phyloP scores from a whole-genome alignment of 2,797 vertebrate genomes.

The Ceryle rudis region DNA sequence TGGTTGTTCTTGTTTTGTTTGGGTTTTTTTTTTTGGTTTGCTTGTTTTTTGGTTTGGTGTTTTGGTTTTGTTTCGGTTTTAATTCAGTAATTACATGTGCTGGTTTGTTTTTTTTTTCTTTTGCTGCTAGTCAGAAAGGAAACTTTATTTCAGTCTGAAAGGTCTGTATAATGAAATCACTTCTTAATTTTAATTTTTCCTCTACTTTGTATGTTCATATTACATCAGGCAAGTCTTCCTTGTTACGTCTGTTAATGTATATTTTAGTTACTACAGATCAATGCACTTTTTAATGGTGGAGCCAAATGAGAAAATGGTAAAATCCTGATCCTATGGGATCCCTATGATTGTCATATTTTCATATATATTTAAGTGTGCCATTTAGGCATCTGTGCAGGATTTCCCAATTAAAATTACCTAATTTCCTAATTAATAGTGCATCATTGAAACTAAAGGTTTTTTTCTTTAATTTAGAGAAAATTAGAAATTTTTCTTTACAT shows the following conservation, averaged over 20 bases:
- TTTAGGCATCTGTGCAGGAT: background rate
- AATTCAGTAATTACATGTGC: background rate
- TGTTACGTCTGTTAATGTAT: slow-evolving; percentile 22
- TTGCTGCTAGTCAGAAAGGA: slow-evolving; percentile 41
- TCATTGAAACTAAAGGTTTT: background rate
- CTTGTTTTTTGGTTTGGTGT: too few relatives aligned
- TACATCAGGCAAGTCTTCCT: slow-evolving; percentile 25
- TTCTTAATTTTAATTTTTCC: slow-evolving; percentile 43
- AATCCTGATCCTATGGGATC: background rate
- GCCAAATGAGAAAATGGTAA: background rate
- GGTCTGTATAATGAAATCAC: slow-evolving; percentile 47
- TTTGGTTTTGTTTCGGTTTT: background rate
- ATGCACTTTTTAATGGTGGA: background rate
- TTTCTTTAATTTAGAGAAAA: background rate
- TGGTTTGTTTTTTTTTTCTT: background rate
- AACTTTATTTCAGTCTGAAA: slow-evolving; percentile 48
- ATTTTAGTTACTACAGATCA: background rate
- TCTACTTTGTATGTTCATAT: slow-evolving; percentile 4
- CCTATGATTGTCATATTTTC: background rate
- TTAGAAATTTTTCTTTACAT: background rate
- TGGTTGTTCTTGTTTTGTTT: too few relatives aligned
- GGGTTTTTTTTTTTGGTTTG: background rate
- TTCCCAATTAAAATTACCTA: background rate
- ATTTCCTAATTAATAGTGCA: background rate
- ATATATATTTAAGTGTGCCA: background rate